Percentiles rank a stretch among this genome's conserved stretches.
Conservation (phyloP, 2,113 vertebrate genomes). For the Sinocyclocheilus anophthalmus region DNA sequence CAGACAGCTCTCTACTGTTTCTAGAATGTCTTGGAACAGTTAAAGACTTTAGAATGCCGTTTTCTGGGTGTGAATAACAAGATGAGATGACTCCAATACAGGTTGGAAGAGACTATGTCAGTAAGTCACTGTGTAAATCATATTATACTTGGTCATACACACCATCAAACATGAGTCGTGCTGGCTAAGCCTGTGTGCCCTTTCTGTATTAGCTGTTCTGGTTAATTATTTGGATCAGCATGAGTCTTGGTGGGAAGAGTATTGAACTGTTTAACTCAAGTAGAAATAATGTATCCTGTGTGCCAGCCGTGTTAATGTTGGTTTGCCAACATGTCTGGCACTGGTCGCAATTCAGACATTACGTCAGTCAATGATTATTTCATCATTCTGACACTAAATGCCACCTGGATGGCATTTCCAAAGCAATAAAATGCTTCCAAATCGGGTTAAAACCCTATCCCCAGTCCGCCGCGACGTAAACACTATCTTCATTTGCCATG, state of each 20-base stretch:
- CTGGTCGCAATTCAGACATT: background rate
- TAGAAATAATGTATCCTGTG: background rate
- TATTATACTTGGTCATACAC: background rate
- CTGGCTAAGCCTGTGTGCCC: background rate
- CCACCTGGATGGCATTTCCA: conserved; percentile 18
- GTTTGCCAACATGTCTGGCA: background rate
- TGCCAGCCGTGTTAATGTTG: background rate
- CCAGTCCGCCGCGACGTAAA: no score
- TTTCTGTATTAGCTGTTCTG: background rate
- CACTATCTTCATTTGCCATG: no score
- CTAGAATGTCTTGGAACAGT: no score
- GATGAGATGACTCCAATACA: no score
- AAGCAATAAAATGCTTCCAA: background rate
- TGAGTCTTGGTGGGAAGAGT: conserved; percentile 6
- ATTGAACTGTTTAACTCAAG: conserved; percentile 45
- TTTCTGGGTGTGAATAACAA: no score
- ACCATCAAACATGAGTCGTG: background rate
- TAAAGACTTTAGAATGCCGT: no score
- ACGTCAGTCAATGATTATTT: conserved; percentile 6
- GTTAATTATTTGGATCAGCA: conserved; percentile 1
- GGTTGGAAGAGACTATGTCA: background rate
- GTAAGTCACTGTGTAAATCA: background rate
- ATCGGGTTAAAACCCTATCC: no score
- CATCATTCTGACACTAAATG: background rate
- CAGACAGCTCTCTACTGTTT: no score